Evolutionary conservation across 2,888 invertebrate genomes (phyloP).

Genomic region (Melanophora roralis): DNA sequence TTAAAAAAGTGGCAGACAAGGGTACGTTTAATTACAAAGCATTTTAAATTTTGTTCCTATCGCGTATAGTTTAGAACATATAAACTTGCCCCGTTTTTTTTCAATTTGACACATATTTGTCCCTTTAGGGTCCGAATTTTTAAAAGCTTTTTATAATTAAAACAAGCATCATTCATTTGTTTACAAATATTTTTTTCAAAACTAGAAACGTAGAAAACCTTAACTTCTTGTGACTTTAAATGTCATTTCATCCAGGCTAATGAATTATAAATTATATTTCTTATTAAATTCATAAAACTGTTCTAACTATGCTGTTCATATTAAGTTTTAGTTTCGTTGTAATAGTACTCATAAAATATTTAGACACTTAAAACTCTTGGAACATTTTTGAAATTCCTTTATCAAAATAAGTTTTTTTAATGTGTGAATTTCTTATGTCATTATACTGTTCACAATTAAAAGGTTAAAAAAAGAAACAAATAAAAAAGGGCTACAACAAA

Average conservation of each 20-base stretch:
- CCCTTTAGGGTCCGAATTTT: too few species aligned
- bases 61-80: too few species aligned
- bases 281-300: too few species aligned
- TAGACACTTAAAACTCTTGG: not conserved
- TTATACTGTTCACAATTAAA: conserved; percentile 10
- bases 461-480: conserved; percentile 10
- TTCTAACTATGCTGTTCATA: not conserved
- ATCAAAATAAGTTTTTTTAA: not conserved
- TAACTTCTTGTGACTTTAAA: not conserved
- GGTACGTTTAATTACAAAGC: too few species aligned
- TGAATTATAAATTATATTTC: not conserved
- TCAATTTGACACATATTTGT: too few species aligned
- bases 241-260: not conserved
- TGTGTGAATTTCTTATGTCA: not conserved
- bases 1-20: too few species aligned
- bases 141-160: too few species aligned
- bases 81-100: too few species aligned
- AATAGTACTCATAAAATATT: not conserved
- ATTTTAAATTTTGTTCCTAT: too few species aligned
- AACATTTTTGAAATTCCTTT: conserved; percentile 10
- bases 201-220: too few species aligned
- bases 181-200: too few species aligned
- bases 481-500: conserved; percentile 16
- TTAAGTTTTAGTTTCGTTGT: not conserved
- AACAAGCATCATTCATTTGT: too few species aligned